Evolutionary conservation across 1,140 invertebrate species (phyloP), one percentile per base, ranked within the genome.

Genomic region (Melanaphis sacchari): DNA sequence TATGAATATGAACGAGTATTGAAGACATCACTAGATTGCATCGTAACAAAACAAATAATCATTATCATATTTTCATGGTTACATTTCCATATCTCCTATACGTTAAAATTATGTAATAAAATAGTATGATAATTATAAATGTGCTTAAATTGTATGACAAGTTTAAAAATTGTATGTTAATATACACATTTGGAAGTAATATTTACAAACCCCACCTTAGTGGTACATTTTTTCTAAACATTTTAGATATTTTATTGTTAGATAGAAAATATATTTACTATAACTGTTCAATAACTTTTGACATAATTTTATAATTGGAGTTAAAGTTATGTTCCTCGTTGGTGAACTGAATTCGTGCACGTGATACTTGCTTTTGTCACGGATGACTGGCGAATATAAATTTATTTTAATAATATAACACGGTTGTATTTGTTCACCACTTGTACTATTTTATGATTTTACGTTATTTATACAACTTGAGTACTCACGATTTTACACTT

Each of bases 331-430:
- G n/a, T 36, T 76, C 59, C 15, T 76, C 59, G 31, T 76, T n/a
- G 59, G 59, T n/a, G n/a, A 11, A n/a, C 59, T 18, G 59, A 36
- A 31, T 76, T 76, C 59, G 5, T 31, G 59, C 59, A 76, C n/a
- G 59, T 76, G 59, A 76, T 76, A 76, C 59, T 76, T 76, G 59
- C 59, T 76, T 76, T 76, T 76, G n/a, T 76, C 59, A 76, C 59
- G 15, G 15, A n/a, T 76, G 59, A 76, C 59, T 76, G 18, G 15
- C 18, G n/a, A 76, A 76, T 76, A 76, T 76, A n/a, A 76, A 76
- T 76, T 76, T 76, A 18, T 76, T 76, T 76, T n/a, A 76, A 76
- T 76, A 76, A 76, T 76, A 76, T 76, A n/a, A 36, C 15, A 31
- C 59, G 26, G 31, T 31, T 31, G 9, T 15, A 66, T 66, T 66